phyloP scores from a whole-genome alignment of 2,797 vertebrate species.

The Anomalospiza imberbis region DNA sequence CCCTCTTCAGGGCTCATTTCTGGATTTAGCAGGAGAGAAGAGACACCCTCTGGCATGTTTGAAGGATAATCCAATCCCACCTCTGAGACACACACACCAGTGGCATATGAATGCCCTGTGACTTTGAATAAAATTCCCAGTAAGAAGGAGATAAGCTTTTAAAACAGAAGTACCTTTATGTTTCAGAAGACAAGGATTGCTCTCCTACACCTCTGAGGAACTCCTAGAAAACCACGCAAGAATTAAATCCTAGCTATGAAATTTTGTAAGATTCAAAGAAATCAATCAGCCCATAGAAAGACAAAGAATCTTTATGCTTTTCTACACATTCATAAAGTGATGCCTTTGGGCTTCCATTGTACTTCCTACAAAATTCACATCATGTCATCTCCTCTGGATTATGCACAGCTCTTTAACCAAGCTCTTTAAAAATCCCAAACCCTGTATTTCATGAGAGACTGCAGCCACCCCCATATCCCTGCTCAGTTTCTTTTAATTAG shows the following conservation, averaged over 20 bases:
- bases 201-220: neutral
- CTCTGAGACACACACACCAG: neutral
- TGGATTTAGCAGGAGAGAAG: neutral
- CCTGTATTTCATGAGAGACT: neutral
- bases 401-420: neutral
- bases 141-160: neutral
- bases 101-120: fast-evolving
- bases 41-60: neutral
- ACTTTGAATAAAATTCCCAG: neutral
- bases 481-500: neutral
- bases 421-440: fast-evolving
- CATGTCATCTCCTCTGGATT: neutral
- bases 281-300: neutral
- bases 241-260: neutral
- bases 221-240: neutral
- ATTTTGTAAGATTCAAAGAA: neutral
- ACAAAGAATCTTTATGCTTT: neutral
- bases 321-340: neutral
- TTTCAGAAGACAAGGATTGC: neutral
- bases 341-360: neutral
- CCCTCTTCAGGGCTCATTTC: neutral
- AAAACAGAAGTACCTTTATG: neutral
- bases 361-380: neutral
- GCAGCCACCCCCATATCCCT: neutral
- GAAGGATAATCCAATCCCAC: neutral